phyloP scores from a whole-genome alignment of 2,888 invertebrate species.

The Eupithecia inturbata region DNA sequence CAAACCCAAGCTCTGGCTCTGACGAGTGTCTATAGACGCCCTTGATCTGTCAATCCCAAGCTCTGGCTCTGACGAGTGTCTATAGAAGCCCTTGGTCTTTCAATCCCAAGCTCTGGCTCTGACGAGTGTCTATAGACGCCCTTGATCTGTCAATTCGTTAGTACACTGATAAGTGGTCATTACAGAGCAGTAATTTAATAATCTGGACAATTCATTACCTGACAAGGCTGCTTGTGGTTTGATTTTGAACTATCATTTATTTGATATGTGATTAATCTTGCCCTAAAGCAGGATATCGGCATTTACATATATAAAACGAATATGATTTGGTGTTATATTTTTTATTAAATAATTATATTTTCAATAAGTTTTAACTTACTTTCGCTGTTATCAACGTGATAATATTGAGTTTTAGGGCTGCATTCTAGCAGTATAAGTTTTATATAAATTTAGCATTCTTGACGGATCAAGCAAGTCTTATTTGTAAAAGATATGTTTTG shows the following conservation, averaged over 20 bases:
- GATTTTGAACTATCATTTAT: neutral
- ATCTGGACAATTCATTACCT: neutral
- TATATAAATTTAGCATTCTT: neutral
- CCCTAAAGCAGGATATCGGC: neutral
- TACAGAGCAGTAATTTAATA: neutral
- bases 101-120: neutral
- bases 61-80: too few species aligned
- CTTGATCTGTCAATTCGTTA: slow-evolving; percentile 24
- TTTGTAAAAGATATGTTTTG: neutral
- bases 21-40: too few species aligned
- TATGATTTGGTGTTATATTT: neutral
- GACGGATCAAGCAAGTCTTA: neutral
- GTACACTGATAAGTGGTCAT: slow-evolving; percentile 16
- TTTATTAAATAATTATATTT: neutral
- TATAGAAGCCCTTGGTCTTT: too few species aligned
- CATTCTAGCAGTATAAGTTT: neutral
- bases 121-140: slow-evolving; percentile 8
- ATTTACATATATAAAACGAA: neutral
- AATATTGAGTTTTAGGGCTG: neutral
- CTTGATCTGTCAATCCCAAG: too few species aligned
- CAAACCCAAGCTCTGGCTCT: too few species aligned
- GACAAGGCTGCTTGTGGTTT: neutral
- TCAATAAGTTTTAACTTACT: neutral
- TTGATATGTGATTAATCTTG: neutral
- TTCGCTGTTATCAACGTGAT: neutral